Percentiles rank a stretch among this genome's conserved stretches.
phyloP scores from a whole-genome alignment of 1,140 invertebrate genomes.

The Acromyrmex heyeri region DNA sequence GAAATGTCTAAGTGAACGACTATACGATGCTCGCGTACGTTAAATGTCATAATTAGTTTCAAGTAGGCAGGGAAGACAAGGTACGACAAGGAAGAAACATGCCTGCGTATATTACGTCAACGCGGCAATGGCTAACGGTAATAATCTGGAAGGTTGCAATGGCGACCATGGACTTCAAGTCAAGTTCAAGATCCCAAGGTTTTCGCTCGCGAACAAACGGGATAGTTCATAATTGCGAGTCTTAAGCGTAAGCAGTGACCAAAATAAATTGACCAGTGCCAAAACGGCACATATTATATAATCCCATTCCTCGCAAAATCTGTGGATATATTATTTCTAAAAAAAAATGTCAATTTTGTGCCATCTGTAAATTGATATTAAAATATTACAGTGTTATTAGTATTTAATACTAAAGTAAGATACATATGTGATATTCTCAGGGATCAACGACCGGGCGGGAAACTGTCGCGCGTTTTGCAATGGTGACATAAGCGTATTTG shows the following conservation, averaged over 20 bases:
- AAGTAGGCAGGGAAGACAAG: conserved; percentile 32
- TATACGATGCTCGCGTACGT: conserved; percentile 42
- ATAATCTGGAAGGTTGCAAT: conserved; percentile 64
- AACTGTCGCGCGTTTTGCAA: conserved; percentile 36
- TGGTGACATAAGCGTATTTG: conserved; percentile 66
- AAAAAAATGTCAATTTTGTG: too few relatives aligned
- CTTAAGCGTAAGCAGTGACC: conserved; percentile 31
- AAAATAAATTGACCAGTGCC: conserved; percentile 48
- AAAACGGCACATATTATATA: conserved; percentile 32
- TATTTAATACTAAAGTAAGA: background rate
- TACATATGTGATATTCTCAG: background rate
- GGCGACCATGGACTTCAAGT: conserved; percentile 42
- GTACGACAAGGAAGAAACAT: conserved; percentile 44
- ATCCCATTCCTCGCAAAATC: background rate
- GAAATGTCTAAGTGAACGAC: conserved; percentile 21
- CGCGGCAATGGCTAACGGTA: conserved; percentile 67
- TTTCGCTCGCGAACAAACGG: conserved; percentile 40
- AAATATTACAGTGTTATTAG: background rate
- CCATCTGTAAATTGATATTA: too few relatives aligned
- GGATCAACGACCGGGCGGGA: conserved; percentile 38
- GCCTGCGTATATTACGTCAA: conserved; percentile 64
- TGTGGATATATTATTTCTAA: background rate
- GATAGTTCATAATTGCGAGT: background rate
- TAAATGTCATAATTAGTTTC: conserved; percentile 62
- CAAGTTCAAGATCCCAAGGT: conserved; percentile 68